A percentile compares a stretch with the other conserved stretches of the same genome.
phyloP scores from a whole-genome alignment of 2,113 vertebrate genomes.

The Rhizomys pruinosus region DNA sequence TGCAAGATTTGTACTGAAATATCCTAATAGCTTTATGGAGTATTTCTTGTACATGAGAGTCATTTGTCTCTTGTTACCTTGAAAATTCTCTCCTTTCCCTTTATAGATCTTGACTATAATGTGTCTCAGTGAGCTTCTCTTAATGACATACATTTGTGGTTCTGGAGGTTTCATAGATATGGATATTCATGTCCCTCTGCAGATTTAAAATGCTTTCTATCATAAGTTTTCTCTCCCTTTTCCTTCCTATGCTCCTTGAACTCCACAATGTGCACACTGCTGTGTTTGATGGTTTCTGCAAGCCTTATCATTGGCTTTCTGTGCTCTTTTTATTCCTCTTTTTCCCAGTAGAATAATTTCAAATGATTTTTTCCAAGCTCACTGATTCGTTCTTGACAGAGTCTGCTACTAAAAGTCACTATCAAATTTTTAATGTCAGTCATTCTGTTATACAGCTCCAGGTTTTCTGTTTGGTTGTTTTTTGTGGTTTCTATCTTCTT shows the following conservation, averaged over 20 bases:
- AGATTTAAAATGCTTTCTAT: neutral
- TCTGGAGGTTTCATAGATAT: neutral
- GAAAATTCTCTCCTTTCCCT: too few species aligned
- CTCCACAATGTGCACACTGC: neutral
- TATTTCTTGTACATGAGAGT: too few species aligned
- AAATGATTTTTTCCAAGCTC: neutral
- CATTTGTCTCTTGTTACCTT: too few species aligned
- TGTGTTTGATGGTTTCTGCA: neutral
- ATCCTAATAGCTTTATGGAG: too few species aligned
- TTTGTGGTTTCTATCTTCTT: neutral
- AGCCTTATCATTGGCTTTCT: neutral
- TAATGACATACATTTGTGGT: neutral
- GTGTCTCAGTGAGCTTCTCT: neutral
- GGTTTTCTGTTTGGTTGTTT: neutral
- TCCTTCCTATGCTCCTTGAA: neutral
- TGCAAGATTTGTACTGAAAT: too few species aligned
- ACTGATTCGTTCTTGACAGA: neutral
- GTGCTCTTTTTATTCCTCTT: neutral
- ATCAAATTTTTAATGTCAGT: neutral
- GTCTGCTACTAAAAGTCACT: neutral
- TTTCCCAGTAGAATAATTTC: neutral
- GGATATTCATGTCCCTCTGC: neutral
- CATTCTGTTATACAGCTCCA: neutral
- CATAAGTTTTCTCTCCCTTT: neutral
- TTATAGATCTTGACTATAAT: too few species aligned